Base-by-base conservation (phyloP, 1,140 invertebrate species). In the Bilobella aurantiaca region DNA sequence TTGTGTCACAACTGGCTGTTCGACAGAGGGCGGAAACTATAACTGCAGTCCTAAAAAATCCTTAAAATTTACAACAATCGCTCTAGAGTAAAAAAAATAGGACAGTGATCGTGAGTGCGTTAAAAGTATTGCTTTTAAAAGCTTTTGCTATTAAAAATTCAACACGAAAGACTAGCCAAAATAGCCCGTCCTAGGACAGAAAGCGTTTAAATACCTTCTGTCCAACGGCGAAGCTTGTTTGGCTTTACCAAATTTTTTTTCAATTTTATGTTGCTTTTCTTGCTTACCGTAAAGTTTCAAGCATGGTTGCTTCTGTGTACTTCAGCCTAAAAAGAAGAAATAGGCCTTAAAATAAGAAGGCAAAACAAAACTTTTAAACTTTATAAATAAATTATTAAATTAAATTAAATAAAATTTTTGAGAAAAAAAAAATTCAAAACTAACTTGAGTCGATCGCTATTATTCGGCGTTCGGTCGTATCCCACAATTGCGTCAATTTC, bases 401-500 rank as follows among this genome's bases (percentile, higher is more conserved):
- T n/a, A n/a, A n/a, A n/a, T n/a, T n/a, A n/a, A n/a, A n/a, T n/a
- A n/a, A n/a, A n/a, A n/a, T n/a, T n/a, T n/a, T n/a, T n/a, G n/a
- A n/a, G n/a, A n/a, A n/a, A n/a, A n/a, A n/a, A n/a, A n/a, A n/a
- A n/a, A n/a, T n/a, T n/a, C n/a, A n/a, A n/a, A 42, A 12, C 18
- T 53, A 18, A 53, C 49, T 23, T 12, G 23, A 3, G 5, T 53
- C 49, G 14, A 23, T 91, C 89, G 47, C 83, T 81, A 25, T 90
- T 76, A 25, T 80, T 79, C 1, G 88, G 88, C 37, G 83, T 75
- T 68, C 86, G 77, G 29, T 87, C 81, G 63, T 81, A 77, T 0
- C 86, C 87, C 29, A 93, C 79, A 0, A 91, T 81, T 66, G 77
- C 75, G 74, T 92, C 89, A 65, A 93, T 85, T 80, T 93, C 90